Evolutionary conservation across 2,113 vertebrate genomes (phyloP).

Genomic region (Tachuris rubrigastra): DNA sequence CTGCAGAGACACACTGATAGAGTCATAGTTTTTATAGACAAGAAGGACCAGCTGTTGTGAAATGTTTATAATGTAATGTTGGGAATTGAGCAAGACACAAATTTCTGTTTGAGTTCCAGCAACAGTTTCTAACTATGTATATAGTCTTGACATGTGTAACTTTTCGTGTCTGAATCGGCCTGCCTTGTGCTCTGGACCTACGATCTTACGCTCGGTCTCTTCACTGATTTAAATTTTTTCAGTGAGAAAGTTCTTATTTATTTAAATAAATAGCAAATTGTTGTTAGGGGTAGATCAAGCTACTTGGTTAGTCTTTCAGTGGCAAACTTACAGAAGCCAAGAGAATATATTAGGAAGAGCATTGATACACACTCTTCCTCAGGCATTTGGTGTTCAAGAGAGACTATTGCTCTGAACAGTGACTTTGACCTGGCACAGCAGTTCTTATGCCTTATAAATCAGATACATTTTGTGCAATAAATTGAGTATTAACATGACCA

Average conservation of each 20-base stretch:
- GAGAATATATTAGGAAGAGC: background rate
- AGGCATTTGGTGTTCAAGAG: background rate
- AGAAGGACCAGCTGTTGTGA: background rate
- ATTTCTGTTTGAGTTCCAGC: background rate
- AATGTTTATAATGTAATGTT: background rate
- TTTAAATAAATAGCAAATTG: background rate
- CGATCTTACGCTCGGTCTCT: background rate
- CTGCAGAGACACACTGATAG: background rate
- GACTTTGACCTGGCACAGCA: background rate
- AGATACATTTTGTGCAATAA: background rate
- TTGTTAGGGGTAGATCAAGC: background rate
- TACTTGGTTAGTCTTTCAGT: background rate
- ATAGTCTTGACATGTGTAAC: background rate
- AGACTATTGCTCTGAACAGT: background rate
- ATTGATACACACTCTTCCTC: background rate
- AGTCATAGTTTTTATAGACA: background rate
- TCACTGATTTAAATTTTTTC: background rate
- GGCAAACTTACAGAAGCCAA: background rate
- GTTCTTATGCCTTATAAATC: background rate
- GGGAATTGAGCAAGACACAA: background rate
- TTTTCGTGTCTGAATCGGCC: background rate
- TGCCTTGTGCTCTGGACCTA: background rate
- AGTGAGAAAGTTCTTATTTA: background rate
- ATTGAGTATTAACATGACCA: background rate
- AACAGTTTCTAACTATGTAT: background rate